These are phyloP conservation scores for Cynocephalus volans DNA, from an alignment of 2,113 vertebrate species.

Conservation along the genomic window DNA sequence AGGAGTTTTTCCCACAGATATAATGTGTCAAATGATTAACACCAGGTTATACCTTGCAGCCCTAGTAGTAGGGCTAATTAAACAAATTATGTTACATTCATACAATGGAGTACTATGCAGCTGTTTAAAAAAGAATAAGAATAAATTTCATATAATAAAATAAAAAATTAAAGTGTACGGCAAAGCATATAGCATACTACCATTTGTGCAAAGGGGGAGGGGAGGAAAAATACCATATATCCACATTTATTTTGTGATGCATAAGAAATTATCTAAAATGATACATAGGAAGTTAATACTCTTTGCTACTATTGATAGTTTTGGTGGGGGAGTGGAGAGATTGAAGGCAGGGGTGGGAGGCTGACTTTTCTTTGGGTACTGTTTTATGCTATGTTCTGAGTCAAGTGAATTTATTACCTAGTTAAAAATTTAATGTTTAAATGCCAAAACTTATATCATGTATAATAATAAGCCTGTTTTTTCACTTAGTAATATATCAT, in stretches of 20 bases:
- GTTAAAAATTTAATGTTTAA: not conserved
- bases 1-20: not conserved
- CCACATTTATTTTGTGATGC: not conserved
- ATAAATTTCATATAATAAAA: not conserved
- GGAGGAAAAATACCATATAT: not conserved
- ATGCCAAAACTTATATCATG: not conserved
- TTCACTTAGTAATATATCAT: not conserved
- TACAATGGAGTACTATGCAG: not conserved
- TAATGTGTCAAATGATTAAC: not conserved
- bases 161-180: not conserved
- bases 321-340: not conserved
- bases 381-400: not conserved
- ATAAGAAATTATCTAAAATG: not conserved
- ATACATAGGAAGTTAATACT: not conserved
- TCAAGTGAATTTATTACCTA: not conserved
- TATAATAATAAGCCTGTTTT: not conserved
- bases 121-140: not conserved
- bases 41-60: not conserved
- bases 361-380: not conserved
- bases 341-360: not conserved
- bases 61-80: not conserved
- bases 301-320: not conserved
- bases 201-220: not conserved
- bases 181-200: not conserved
- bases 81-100: not conserved